Evolutionary conservation across 2,888 invertebrate genomes (phyloP).

Genomic region (Torymus texanus): DNA sequence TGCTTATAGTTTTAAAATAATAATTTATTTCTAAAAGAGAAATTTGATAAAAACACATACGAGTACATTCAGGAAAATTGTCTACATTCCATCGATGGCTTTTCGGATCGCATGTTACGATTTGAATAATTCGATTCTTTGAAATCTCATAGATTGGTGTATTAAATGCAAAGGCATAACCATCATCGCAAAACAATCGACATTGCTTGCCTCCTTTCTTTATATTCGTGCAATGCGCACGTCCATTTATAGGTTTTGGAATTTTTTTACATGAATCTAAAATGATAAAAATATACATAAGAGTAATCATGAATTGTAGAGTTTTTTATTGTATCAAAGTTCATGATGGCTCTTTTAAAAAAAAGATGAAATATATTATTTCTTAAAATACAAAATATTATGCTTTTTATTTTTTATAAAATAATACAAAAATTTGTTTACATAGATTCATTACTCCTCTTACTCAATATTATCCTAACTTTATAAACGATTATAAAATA

Average conservation of each 20-base stretch:
- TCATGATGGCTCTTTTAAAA: too few species aligned
- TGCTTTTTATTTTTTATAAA: too few species aligned
- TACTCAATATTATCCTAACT: too few species aligned
- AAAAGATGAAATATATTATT: too few species aligned
- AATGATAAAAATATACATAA: conserved; percentile 28
- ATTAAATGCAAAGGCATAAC: conserved; percentile 78
- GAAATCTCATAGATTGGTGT: conserved; percentile 59
- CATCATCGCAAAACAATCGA: conserved; percentile 78
- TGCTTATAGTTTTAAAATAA: neutral
- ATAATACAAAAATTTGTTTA: too few species aligned
- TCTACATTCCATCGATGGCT: conserved; percentile 61
- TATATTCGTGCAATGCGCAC: conserved; percentile 75
- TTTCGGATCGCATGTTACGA: conserved; percentile 66
- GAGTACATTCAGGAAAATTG: conserved; percentile 78
- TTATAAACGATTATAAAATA: too few species aligned
- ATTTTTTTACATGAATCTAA: conserved; percentile 74
- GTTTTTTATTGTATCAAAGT: too few species aligned
- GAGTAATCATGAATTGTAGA: too few species aligned
- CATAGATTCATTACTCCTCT: too few species aligned
- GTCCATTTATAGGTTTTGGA: conserved; percentile 76
- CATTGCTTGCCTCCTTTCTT: conserved; percentile 76
- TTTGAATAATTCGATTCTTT: conserved; percentile 40
- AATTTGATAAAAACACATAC: conserved; percentile 65
- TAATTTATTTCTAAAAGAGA: neutral
- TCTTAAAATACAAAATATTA: too few species aligned